These are phyloP conservation scores for Temnothorax unifasciatus DNA, from an alignment of 2,888 invertebrate genomes.

Conservation along the genomic window DNA sequence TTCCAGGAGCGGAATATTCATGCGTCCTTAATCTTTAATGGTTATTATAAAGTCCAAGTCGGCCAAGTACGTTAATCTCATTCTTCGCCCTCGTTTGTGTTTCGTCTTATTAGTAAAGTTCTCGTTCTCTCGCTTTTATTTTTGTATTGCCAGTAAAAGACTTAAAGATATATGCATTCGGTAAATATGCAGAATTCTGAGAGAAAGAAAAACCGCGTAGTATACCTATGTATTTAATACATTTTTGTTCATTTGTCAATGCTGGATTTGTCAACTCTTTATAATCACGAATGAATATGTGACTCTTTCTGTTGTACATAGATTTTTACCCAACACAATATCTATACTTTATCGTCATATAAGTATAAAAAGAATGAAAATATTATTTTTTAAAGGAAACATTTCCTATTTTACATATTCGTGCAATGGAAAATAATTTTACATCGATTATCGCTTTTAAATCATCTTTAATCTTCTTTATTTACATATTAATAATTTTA, in stretches of 20 bases:
- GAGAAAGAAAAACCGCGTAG: background rate
- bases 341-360: background rate
- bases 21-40: slow-evolving; percentile 9
- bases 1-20: slow-evolving; percentile 1
- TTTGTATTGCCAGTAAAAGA: background rate
- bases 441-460: too few relatives aligned
- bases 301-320: background rate
- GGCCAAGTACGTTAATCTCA: background rate
- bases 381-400: background rate
- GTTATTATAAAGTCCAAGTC: background rate
- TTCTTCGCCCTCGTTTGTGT: background rate
- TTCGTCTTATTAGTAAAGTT: background rate
- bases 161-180: background rate
- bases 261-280: background rate
- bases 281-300: background rate
- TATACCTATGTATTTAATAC: background rate
- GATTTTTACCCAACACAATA: background rate
- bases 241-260: background rate
- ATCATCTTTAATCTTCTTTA: too few relatives aligned
- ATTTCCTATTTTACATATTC: background rate
- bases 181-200: background rate
- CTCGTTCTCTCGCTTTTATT: background rate
- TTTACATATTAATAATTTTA: background rate
- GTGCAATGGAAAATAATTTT: slow-evolving; percentile 1
- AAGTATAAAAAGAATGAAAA: background rate